A percentile compares a stretch with the other conserved stretches of the same genome.
Evolutionary conservation across 2,888 invertebrate genomes (phyloP).

Genomic region (Pimpla rufipes): DNA sequence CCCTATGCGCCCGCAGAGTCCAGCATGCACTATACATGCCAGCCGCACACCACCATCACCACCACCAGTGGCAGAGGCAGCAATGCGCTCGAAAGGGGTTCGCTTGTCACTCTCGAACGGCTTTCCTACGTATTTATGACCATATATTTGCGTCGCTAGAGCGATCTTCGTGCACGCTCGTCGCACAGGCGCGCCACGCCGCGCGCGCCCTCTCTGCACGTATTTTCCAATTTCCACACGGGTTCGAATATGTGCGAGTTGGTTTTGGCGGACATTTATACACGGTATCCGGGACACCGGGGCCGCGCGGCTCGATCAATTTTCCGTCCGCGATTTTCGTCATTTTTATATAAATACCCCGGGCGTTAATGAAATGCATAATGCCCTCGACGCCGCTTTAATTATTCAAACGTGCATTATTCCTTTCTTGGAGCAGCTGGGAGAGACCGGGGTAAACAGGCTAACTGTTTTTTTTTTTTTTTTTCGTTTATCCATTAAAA

Average conservation of each 20-base stretch:
- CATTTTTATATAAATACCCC: neutral
- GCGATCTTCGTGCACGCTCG: conserved; percentile 47
- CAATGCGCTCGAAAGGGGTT: conserved; percentile 65
- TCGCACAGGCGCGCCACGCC: conserved; percentile 31
- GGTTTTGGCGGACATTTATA: conserved; percentile 11
- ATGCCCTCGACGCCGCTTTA: too few species aligned
- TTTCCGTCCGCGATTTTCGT: neutral
- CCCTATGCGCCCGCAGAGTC: conserved; percentile 47
- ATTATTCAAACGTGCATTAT: too few species aligned
- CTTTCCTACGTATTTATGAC: conserved; percentile 71
- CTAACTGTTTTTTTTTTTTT: too few species aligned
- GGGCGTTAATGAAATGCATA: too few species aligned
- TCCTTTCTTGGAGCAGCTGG: too few species aligned
- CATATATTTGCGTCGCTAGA: conserved; percentile 68
- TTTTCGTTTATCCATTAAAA: too few species aligned
- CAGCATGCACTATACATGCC: conserved; percentile 40
- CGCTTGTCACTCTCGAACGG: conserved; percentile 73
- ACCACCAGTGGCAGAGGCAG: conserved; percentile 46
- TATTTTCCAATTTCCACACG: conserved; percentile 66
- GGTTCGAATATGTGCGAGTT: conserved; percentile 56
- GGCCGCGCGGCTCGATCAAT: neutral
- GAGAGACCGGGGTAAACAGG: too few species aligned
- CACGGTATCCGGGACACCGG: neutral
- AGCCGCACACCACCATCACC: conserved; percentile 45
- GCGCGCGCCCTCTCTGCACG: conserved; percentile 46